Percentiles rank a stretch among this genome's conserved stretches.
Conservation (phyloP, 1,140 invertebrate species). For the Spodoptera frugiperda region DNA sequence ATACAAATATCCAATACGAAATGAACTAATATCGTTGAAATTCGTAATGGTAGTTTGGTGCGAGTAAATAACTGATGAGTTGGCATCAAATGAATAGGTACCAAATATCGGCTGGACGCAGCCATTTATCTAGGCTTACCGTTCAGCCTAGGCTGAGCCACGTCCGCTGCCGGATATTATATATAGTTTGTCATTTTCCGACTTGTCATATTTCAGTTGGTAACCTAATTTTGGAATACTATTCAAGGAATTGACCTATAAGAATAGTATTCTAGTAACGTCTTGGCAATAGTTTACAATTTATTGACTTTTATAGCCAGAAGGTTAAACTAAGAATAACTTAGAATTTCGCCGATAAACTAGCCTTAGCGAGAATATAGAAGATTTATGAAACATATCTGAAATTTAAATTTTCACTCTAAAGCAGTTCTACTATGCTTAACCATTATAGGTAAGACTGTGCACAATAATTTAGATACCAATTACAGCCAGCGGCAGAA, state of each 20-base stretch:
- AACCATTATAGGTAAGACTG: background rate
- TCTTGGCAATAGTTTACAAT: no score
- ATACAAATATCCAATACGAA: no score
- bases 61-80: constrained; percentile 19
- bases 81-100: constrained; percentile 14
- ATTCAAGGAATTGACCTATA: no score
- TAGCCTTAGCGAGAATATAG: no score
- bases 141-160: constrained; percentile 18
- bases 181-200: constrained; percentile 8
- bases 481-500: background rate
- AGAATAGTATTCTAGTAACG: no score
- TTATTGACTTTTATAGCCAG: no score
- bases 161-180: constrained; percentile 13
- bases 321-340: no score
- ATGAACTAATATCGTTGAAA: background rate
- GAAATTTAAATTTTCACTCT: no score
- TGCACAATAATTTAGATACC: background rate
- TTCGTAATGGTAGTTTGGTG: background rate
- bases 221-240: no score
- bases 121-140: constrained; percentile 34
- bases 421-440: background rate
- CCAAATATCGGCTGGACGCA: constrained; percentile 7
- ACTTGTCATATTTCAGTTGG: background rate
- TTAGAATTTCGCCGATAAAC: no score
- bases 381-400: no score